Evolutionary conservation across 2,888 invertebrate genomes (phyloP), one percentile per base, ranked within the genome.

Genomic region (Drosophila neutralis): DNA sequence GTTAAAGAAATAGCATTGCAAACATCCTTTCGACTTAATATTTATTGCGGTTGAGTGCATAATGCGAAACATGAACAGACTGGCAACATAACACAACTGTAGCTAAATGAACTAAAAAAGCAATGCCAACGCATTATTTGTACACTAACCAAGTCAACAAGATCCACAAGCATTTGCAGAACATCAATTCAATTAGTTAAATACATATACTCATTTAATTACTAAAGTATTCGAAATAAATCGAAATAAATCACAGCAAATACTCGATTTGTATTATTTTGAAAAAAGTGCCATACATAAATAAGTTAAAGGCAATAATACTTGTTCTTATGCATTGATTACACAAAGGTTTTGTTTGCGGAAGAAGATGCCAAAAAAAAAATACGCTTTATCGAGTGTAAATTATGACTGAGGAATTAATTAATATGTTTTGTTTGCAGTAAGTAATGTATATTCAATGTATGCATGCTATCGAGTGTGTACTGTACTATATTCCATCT

Each of bases 1-100:
- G 66, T 31, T 58, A 53, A 56, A 36, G 49, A 69, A 63, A 56
- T 60, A 68, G 58, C 69, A 58, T 52, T 54, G 48, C 40, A 56
- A 69, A 67, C 61, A 74, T 78, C 27, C 69, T 70, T 72, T 58
- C 45, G 69, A 67, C 69, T 72, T 69, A 33, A 72, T 76, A 73
- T 77, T 81, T 75, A 83, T 83, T 74, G 69, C 69, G 81, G 63
- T 76, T 81, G 70, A 83, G 69, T 81, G 81, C 73, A 62, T 73
- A 63, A 59, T 69, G 60, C 53, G 29, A 56, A 58, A 68, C 38
- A 48, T 29, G 52, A 59, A 27, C 58, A 54, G 53, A 69, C 38
- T 52, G 13, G n/a, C 42, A 48, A 63, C 31, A 31, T n/a, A 65
- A 27, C 45, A 57, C 35, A 33, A 11, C 13, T 54, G 42, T 36